Evolutionary conservation across 2,797 vertebrate species (phyloP).

Genomic region (Gymnothorax javanicus): DNA sequence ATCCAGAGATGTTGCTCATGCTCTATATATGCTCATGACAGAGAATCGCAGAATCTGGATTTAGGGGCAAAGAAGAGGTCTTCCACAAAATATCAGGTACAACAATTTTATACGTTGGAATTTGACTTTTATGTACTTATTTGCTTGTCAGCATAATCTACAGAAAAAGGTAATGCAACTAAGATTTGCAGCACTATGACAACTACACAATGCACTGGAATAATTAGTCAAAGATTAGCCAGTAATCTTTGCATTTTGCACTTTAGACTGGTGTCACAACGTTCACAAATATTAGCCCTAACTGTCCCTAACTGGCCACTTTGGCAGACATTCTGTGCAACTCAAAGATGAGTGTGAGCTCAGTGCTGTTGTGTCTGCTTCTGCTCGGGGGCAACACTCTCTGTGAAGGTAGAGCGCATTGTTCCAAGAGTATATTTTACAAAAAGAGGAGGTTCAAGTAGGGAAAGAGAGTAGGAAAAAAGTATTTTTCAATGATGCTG

Average conservation of each 20-base stretch:
- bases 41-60: no score
- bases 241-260: neutral
- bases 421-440: neutral
- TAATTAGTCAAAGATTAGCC: neutral
- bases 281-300: neutral
- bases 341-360: constrained; percentile 9
- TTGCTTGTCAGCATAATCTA: no score
- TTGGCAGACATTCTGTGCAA: no score
- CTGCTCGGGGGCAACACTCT: constrained; percentile 1
- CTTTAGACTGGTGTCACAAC: neutral
- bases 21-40: neutral
- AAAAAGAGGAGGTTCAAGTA: neutral
- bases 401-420: neutral
- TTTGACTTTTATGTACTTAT: no score
- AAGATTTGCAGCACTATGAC: no score
- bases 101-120: no score
- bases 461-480: neutral
- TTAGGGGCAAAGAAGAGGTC: no score
- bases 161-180: no score
- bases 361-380: constrained; percentile 6
- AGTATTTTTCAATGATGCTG: neutral
- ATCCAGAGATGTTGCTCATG: neutral
- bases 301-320: neutral
- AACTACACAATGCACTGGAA: no score
- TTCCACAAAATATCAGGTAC: no score